A percentile compares a stretch with the other conserved stretches of the same genome.
These are phyloP conservation scores for Ondatra zibethicus DNA, from an alignment of 2,113 vertebrate genomes.

Conservation along the genomic window DNA sequence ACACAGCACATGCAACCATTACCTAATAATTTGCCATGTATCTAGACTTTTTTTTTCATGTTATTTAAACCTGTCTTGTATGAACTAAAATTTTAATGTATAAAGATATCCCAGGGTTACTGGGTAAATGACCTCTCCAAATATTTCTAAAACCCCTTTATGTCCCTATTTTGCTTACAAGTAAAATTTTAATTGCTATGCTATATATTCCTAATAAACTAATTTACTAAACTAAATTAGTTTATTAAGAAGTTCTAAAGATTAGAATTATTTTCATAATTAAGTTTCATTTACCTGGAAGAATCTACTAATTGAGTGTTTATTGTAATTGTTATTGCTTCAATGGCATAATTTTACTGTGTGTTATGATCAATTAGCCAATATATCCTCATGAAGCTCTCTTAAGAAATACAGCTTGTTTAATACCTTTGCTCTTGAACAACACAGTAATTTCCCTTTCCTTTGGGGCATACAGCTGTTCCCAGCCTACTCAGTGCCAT, in stretches of 20 bases:
- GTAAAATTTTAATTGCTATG: constrained; percentile 29
- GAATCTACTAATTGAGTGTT: constrained; percentile 23
- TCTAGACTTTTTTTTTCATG: constrained; percentile 15
- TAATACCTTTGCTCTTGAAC: constrained; percentile 66
- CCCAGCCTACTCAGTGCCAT: constrained; percentile 66
- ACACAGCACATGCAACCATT: not conserved
- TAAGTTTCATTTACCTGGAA: constrained; percentile 38
- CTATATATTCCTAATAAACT: not conserved
- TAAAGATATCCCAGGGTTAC: not conserved
- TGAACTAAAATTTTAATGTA: constrained; percentile 39
- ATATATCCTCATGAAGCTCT: constrained; percentile 42
- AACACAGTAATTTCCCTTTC: constrained; percentile 67
- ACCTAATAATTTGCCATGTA: not conserved
- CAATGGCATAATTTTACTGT: constrained; percentile 10
- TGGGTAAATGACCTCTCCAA: constrained; percentile 6
- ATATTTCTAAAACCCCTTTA: not conserved
- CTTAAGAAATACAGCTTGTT: constrained; percentile 42
- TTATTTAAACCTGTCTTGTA: constrained; percentile 25
- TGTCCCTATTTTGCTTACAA: not conserved
- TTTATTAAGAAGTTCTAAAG: constrained; percentile 48
- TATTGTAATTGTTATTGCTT: constrained; percentile 39
- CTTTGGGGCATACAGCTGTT: constrained; percentile 69
- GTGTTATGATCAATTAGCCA: not conserved
- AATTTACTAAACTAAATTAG: not conserved
- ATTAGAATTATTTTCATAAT: constrained; percentile 54